Conservation (phyloP, 2,888 invertebrate species). For the Ypsolopha scabrella region DNA sequence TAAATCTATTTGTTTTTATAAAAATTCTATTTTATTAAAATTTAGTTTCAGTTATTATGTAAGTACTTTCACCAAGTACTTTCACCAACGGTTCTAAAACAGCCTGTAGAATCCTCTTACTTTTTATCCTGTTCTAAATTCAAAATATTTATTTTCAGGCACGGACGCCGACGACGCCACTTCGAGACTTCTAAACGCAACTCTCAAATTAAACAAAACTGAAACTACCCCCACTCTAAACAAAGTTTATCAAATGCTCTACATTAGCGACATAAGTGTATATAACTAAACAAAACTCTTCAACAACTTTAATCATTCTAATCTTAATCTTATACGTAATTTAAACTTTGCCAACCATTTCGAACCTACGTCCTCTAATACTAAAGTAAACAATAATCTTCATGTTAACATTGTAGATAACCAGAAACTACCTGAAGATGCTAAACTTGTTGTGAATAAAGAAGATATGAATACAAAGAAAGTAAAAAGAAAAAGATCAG, state of each 20-base stretch:
- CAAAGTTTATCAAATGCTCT: slow-evolving; percentile 57
- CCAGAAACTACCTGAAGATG: slow-evolving; percentile 20
- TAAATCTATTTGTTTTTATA: too few relatives aligned
- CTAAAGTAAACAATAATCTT: slow-evolving; percentile 9
- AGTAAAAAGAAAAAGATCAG: slow-evolving; percentile 39
- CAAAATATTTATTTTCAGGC: slow-evolving; percentile 30
- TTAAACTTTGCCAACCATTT: slow-evolving; percentile 25
- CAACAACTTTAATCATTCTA: slow-evolving; percentile 33
- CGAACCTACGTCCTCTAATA: slow-evolving; percentile 9
- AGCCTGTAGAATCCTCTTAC: too few relatives aligned
- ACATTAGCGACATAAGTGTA: slow-evolving; percentile 21
- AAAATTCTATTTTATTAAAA: too few relatives aligned
- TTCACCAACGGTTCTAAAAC: too few relatives aligned
- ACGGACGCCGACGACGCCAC: slow-evolving; percentile 42
- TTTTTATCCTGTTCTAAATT: too few relatives aligned
- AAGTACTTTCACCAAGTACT: too few relatives aligned
- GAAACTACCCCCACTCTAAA: slow-evolving; percentile 44
- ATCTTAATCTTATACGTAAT: slow-evolving; percentile 26
- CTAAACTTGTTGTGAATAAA: slow-evolving; percentile 24
- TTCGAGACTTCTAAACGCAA: slow-evolving; percentile 30
- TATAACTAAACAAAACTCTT: slow-evolving; percentile 32
- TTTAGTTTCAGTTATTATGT: too few relatives aligned
- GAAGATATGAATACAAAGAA: slow-evolving; percentile 18
- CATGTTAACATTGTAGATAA: slow-evolving; percentile 12
- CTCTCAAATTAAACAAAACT: slow-evolving; percentile 21